Evolutionary conservation across 2,888 invertebrate genomes (phyloP), one percentile per base, ranked within the genome.

Genomic region (Lissonota sp.): DNA sequence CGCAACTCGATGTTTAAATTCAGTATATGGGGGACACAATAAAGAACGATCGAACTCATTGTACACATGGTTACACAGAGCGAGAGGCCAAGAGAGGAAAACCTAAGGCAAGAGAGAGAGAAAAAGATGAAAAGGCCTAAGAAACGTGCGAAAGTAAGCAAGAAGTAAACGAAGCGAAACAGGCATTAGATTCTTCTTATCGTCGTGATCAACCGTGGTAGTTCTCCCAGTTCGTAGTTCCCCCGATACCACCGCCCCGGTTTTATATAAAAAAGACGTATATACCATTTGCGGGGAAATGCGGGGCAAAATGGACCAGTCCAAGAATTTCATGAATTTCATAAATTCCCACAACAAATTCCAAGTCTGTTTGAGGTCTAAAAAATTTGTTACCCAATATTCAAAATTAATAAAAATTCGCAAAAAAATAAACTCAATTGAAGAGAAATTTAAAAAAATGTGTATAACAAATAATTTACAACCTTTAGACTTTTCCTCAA

Each of bases 141-240:
- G 64, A 74, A 81, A 84, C 83, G 79, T 83, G 84, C 82, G 82
- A 84, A 85, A 84, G 84, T 83, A 70, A 63, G 39, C 75, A 81
- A 78, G 72, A 79, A 72, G 85, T 82, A 86, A 83, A 84, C 79
- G 83, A 57, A 83, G 86, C 81, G 84, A 83, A 87, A 86, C 85
- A 87, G 85, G 86, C 80, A 85, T 87, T 87, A 87, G 88, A 87
- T 88, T 86, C 86, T 82, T 26, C 87, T 87, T 89, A 89, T 90
- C 90, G 87, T 79, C 79, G 84, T 85, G 85, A 88, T 89, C 87
- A 88, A 89, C 89, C 89, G 88, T 87, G 87, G 79, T 62, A 51
- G 71, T 80, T 67, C 66, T 77, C 69, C 67, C 67, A 40, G 77
- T 76, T 80, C 44, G 77, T 26, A 26, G 46, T 82, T 78, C 62